Percentiles rank a stretch among this genome's conserved stretches.
Conservation (phyloP, 1,140 invertebrate genomes). For the Drosophila parabipectinata region DNA sequence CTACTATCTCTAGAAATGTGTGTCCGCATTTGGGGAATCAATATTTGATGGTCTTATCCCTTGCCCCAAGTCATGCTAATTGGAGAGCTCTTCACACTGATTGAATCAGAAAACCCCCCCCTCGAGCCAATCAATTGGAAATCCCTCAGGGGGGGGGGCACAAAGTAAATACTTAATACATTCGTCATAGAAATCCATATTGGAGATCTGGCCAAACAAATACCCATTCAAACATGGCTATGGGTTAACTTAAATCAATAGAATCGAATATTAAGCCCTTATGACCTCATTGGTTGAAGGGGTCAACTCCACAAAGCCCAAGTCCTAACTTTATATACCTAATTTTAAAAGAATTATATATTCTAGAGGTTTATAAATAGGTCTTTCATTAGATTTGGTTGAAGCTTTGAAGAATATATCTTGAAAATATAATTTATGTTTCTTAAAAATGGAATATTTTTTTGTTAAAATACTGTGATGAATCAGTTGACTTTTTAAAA, state of each 20-base stretch:
- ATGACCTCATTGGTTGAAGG: conserved; percentile 3
- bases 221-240: background rate
- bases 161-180: conserved; percentile 20
- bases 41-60: conserved; percentile 25
- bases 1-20: no score
- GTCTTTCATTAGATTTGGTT: no score
- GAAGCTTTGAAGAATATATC: no score
- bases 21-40: conserved; percentile 5
- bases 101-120: conserved; percentile 8
- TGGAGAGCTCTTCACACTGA: conserved; percentile 43
- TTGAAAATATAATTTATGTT: no score
- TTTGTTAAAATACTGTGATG: no score
- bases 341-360: no score
- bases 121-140: conserved; percentile 39
- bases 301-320: background rate
- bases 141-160: conserved; percentile 12
- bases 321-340: no score
- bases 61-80: conserved; percentile 12
- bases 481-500: no score
- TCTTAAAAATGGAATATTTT: no score
- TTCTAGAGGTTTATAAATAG: no score
- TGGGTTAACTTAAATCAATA: background rate
- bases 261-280: background rate
- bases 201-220: background rate
- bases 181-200: conserved; percentile 12